Evolutionary conservation across 2,113 vertebrate genomes (phyloP).

Genomic region (Emydura subglobosa): DNA sequence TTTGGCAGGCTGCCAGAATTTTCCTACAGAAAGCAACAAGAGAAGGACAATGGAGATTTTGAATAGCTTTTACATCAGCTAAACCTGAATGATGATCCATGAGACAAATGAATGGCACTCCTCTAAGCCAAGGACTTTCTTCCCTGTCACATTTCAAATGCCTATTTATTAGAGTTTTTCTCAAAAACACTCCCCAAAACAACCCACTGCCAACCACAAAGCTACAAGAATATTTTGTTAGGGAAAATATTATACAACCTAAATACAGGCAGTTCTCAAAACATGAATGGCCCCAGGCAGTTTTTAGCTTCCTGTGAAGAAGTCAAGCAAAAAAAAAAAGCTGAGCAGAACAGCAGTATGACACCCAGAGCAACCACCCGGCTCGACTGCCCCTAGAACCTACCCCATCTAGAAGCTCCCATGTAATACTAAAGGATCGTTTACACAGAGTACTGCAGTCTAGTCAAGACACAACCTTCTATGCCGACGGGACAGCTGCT

Average conservation of each 20-base stretch:
- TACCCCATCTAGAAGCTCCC: not conserved
- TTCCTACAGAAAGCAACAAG: not conserved
- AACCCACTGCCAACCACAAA: not conserved
- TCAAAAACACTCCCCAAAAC: not conserved
- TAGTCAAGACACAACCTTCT: too few species aligned
- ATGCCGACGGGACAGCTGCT: too few species aligned
- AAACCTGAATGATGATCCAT: fast-evolving
- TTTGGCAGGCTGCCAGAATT: not conserved
- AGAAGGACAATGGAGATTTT: fast-evolving
- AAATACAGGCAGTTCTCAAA: not conserved
- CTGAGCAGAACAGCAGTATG: too few species aligned
- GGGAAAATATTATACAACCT: not conserved
- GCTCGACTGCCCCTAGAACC: not conserved
- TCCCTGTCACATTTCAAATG: not conserved
- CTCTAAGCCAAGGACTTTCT: fast-evolving
- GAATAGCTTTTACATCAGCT: fast-evolving
- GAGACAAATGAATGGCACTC: fast-evolving
- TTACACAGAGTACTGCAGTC: not conserved
- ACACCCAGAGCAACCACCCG: not conserved
- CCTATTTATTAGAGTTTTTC: not conserved
- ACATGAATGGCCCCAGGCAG: not conserved
- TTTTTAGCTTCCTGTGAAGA: too few species aligned
- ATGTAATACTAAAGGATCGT: not conserved
- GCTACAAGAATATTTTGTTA: not conserved
- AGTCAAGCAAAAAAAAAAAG: too few species aligned